Percentiles rank a stretch among this genome's conserved stretches.
These are phyloP conservation scores for Smittia aterrima DNA, from an alignment of 2,888 invertebrate species.

Conservation along the genomic window DNA sequence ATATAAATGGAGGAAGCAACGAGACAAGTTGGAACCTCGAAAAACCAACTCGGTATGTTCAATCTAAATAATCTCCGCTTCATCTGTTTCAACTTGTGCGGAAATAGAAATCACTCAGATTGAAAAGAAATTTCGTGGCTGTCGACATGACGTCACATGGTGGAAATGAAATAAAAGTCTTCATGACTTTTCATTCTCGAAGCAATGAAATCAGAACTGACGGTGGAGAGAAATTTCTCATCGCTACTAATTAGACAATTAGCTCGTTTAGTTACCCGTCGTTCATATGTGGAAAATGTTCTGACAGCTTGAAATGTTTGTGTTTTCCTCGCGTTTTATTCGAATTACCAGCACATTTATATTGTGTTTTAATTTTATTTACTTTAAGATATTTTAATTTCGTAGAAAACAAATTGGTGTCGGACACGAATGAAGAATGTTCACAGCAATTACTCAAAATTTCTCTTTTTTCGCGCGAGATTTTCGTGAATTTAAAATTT, in stretches of 20 bases:
- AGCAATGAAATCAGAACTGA: not conserved
- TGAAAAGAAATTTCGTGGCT: not conserved
- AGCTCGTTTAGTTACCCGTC: conserved; percentile 31
- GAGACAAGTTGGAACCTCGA: not conserved
- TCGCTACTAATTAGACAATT: conserved; percentile 38
- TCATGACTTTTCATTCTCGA: not conserved
- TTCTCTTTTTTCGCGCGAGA: no score
- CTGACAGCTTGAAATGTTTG: conserved; percentile 40
- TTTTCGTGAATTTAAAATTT: not conserved
- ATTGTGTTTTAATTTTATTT: conserved; percentile 27
- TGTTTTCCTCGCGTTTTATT: conserved; percentile 26
- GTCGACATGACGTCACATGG: conserved; percentile 10
- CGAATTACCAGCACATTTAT: conserved; percentile 24
- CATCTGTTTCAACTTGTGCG: conserved; percentile 10
- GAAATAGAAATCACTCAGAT: conserved; percentile 17
- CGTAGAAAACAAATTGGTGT: not conserved
- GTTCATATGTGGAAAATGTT: conserved; percentile 5
- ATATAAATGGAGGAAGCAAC: not conserved
- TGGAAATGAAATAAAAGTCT: not conserved
- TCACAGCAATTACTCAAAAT: no score
- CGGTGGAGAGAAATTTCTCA: not conserved
- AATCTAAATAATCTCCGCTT: not conserved
- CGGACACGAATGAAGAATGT: no score
- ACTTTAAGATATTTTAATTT: conserved; percentile 1
- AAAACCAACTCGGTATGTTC: not conserved